phyloP scores from a whole-genome alignment of 2,888 invertebrate species.

The Chloroclystis v-ata region DNA sequence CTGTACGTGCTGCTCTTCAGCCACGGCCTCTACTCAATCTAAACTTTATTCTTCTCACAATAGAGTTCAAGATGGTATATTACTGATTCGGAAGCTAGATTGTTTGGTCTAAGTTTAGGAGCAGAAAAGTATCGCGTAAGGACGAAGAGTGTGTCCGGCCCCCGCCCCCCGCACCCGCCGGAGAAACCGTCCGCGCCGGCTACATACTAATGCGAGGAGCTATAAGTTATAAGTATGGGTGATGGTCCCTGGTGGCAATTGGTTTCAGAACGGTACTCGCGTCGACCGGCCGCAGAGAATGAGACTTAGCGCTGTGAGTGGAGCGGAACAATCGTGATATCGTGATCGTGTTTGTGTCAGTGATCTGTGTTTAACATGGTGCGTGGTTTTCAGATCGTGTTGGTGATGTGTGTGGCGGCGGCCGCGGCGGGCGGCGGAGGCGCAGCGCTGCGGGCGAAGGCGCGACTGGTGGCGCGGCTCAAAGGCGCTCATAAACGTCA shows the following conservation, averaged over 20 bases:
- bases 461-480: constrained; percentile 50
- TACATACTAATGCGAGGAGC: constrained; percentile 62
- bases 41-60: constrained; percentile 28
- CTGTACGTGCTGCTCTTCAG: constrained; percentile 43
- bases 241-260: constrained; percentile 42
- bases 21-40: constrained; percentile 22
- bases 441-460: constrained; percentile 54
- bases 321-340: constrained; percentile 32
- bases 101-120: constrained; percentile 45
- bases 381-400: constrained; percentile 64
- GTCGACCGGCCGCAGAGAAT: constrained; percentile 56
- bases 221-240: constrained; percentile 73
- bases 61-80: constrained; percentile 33
- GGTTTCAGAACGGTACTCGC: constrained; percentile 52
- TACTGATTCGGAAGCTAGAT: constrained; percentile 34
- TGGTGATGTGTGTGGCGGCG: constrained; percentile 57
- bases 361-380: constrained; percentile 36
- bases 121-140: constrained; percentile 59
- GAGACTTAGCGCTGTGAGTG: constrained; percentile 62
- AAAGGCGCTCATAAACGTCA: constrained; percentile 61
- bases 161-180: constrained; percentile 30
- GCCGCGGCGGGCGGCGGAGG: constrained; percentile 50
- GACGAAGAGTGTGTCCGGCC: constrained; percentile 60
- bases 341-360: constrained; percentile 32
- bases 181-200: constrained; percentile 61